These are phyloP conservation scores for Gouania willdenowi DNA, from an alignment of 2,797 vertebrate genomes.

Conservation along the genomic window DNA sequence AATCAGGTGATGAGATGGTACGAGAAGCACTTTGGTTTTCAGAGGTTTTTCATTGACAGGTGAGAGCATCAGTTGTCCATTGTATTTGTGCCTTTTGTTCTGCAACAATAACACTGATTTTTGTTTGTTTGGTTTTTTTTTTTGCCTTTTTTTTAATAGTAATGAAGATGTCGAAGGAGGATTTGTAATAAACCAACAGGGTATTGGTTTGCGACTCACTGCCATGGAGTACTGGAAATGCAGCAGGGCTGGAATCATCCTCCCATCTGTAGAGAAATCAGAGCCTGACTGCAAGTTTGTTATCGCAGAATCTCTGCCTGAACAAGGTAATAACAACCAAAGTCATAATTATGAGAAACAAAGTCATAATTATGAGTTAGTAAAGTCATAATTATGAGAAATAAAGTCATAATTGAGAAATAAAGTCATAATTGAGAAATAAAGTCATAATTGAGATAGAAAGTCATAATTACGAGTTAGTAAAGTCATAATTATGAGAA, in stretches of 20 bases:
- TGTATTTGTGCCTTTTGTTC: neutral
- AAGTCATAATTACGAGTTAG: too few relatives aligned
- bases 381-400: too few relatives aligned
- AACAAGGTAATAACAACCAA: slow-evolving; percentile 52
- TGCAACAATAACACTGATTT: neutral
- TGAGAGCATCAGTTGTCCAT: slow-evolving; percentile 23
- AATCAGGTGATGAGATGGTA: slow-evolving; percentile 82
- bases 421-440: too few relatives aligned
- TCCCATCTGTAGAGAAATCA: slow-evolving; percentile 47
- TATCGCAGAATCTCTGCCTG: slow-evolving; percentile 83
- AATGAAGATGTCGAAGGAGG: slow-evolving; percentile 74
- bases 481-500: too few relatives aligned
- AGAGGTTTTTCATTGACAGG: slow-evolving; percentile 80
- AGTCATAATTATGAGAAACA: too few relatives aligned
- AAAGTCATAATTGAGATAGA: too few relatives aligned
- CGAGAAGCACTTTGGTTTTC: slow-evolving; percentile 80
- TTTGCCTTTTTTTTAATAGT: slow-evolving; percentile 33
- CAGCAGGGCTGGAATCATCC: slow-evolving; percentile 45
- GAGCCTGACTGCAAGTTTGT: slow-evolving; percentile 83
- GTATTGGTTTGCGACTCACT: slow-evolving; percentile 82
- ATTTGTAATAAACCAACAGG: slow-evolving; percentile 72
- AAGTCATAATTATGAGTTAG: too few relatives aligned
- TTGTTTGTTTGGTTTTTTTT: slow-evolving; percentile 2
- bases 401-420: too few relatives aligned
- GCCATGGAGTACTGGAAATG: slow-evolving; percentile 76